Base-by-base conservation (phyloP, 2,888 invertebrate species). In the Anoncus sp. region DNA sequence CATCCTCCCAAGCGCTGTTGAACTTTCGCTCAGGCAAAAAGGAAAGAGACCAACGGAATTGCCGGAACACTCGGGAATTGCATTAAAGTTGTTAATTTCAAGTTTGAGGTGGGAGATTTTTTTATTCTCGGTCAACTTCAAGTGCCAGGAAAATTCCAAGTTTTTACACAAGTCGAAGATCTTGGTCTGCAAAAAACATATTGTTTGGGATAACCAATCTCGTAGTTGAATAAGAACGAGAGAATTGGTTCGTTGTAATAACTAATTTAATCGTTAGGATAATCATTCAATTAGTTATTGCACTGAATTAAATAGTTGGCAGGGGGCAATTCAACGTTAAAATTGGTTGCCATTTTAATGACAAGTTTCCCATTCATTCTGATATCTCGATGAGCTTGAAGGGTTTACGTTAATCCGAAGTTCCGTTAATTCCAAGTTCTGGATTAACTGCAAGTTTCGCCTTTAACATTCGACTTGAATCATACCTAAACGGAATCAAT, bases 21-120 rank as follows among this genome's bases (percentile, higher is more conserved):
- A 62, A 62, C 22, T 67, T 74, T 53, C 18, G 35, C 16, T 14
- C 60, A 24, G 43, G 43, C 38, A 14, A 20, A 49, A 59, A 59
- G n/a, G 27, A 40, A 49, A 43, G 60, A 6, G 10, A 24, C 35
- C 31, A 12, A 10, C 10, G 43, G 45, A 55, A 63, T 63, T 35
- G 45, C 24, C 31, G 7, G 31, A 40, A 31, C 49, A 20, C 31
- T 27, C 3, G 3, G 9, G 47, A 18, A 57, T 40, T 18, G 20
- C 20, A 47, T 20, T 22, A 38, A 12, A 59, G 49, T 63, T 40
- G 31, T 65, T 38, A 24, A 24, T 35, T 24, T 51, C 51, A 65
- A 22, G 51, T 40, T 40, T 24, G 16, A 16, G 16, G 43, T 60
- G 43, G 24, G 16, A n/a, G n/a, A n/a, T n/a, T 60, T 60, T 45